Evolutionary conservation across 2,888 invertebrate genomes (phyloP).

Genomic region (Noctuana brunneofusca): DNA sequence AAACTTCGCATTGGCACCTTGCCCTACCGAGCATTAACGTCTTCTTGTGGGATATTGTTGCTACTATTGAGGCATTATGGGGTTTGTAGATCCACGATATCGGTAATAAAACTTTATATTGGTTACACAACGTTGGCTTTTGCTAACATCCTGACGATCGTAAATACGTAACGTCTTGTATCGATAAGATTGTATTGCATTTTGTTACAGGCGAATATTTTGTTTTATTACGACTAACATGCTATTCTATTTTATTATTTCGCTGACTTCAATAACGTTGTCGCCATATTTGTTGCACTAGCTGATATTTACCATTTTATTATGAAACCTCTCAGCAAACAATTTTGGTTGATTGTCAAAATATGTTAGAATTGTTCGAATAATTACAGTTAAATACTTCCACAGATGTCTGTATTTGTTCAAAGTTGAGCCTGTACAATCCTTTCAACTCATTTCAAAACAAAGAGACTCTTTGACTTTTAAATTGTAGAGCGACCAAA

Average conservation of each 20-base stretch:
- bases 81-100: slow-evolving; percentile 62
- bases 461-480: not conserved
- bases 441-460: not conserved
- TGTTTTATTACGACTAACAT: slow-evolving; percentile 26
- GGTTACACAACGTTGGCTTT: slow-evolving; percentile 58
- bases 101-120: slow-evolving; percentile 74
- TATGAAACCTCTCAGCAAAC: not conserved
- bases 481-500: slow-evolving; percentile 17
- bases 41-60: slow-evolving; percentile 64
- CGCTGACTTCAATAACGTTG: not conserved
- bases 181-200: slow-evolving; percentile 56
- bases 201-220: slow-evolving; percentile 40
- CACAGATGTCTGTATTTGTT: not conserved
- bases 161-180: slow-evolving; percentile 65
- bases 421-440: not conserved
- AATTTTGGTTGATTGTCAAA: not conserved
- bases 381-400: not conserved
- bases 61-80: slow-evolving; percentile 60
- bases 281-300: not conserved
- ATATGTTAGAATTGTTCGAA: no score
- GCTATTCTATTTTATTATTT: slow-evolving; percentile 15
- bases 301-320: not conserved
- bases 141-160: slow-evolving; percentile 61
- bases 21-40: slow-evolving; percentile 54
- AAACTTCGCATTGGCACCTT: slow-evolving; percentile 62